A percentile compares a stretch with the other conserved stretches of the same genome.
These are phyloP conservation scores for Ophonus ardosiacus DNA, from an alignment of 2,888 invertebrate genomes.

Conservation along the genomic window DNA sequence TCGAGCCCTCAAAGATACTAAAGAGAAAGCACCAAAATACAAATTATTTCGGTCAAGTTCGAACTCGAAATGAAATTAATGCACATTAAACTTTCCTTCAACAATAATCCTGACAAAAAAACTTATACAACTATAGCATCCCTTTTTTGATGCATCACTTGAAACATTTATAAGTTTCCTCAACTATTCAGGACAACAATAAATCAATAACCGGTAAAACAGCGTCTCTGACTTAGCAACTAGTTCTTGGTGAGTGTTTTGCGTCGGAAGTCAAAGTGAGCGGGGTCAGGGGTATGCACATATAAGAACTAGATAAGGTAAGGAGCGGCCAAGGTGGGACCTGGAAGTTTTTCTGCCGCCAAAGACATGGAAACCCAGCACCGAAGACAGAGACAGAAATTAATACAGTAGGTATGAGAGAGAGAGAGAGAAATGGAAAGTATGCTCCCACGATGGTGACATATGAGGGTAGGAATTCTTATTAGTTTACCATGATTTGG, in stretches of 20 bases:
- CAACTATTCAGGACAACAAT: conserved; percentile 47
- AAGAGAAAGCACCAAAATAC: too few species aligned
- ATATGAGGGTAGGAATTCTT: conserved; percentile 4
- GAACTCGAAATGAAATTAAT: neutral
- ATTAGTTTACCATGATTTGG: conserved; percentile 1
- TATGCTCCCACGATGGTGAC: neutral
- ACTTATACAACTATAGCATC: conserved; percentile 8
- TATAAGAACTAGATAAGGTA: conserved; percentile 30
- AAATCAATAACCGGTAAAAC: conserved; percentile 54
- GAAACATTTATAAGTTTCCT: conserved; percentile 42
- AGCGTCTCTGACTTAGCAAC: conserved; percentile 24
- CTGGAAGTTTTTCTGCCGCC: conserved; percentile 11
- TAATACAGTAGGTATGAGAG: too few species aligned
- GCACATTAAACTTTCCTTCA: neutral
- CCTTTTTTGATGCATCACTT: conserved; percentile 26
- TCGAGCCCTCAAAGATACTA: too few species aligned
- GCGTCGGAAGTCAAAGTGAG: neutral
- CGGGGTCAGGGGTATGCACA: neutral
- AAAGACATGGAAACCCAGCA: neutral
- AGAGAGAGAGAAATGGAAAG: neutral
- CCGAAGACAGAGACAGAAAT: neutral
- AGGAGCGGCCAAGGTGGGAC: conserved; percentile 24
- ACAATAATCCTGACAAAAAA: neutral
- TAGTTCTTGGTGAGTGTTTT: conserved; percentile 32
- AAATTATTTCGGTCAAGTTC: too few species aligned